Base-by-base conservation (phyloP, 2,888 invertebrate species). In the Nemurella pictetii region DNA sequence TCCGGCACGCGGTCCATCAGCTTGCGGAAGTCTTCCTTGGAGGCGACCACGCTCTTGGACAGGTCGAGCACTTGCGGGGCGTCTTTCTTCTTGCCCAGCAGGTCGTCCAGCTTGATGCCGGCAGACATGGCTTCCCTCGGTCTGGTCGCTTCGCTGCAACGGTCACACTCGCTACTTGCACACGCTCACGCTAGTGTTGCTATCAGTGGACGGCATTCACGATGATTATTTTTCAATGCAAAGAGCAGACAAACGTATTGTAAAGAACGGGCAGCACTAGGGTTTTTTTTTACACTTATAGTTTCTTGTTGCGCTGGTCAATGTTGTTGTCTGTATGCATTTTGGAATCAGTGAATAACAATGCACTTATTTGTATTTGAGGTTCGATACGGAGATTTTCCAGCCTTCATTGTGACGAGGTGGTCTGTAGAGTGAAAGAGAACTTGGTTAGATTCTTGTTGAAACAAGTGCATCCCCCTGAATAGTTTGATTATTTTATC, bases 1-100 rank as follows among this genome's bases (percentile, higher is more conserved):
- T 98, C 97, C 0, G 97, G 97, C 15, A 97, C 95, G 91, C 96
- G 96, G 88, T 97, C 97, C 89, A 96, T 92, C 81, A 96, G 92
- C 85, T 94, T 94, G 88, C 95, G 94, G 87, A 96, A 96, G 89
- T 98, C 97, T 88, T 97, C 97, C 86, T 94, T 94, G 12, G 94
- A 94, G 88, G 94, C 95, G 83, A 95, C 95, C 7, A 94, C 93
- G 77, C 94, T 93, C 90, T 95, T 95, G 84, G 96, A 96, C 87
- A 97, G 92, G 90, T 98, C 98, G 82, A 98, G 92, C 88, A 97
- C 95, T 81, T 96, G 94, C 80, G 95, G 94, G 84, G 94, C 94
- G 89, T 97, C 96, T 90, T 96, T 97, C 91, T 96, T 97, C 91
- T 96, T 96, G 86, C 93, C 93, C 88, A 97, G 92, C 86, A 97